These are phyloP conservation scores for Eutolmus rufibarbis DNA, from an alignment of 2,888 invertebrate species.

Conservation along the genomic window DNA sequence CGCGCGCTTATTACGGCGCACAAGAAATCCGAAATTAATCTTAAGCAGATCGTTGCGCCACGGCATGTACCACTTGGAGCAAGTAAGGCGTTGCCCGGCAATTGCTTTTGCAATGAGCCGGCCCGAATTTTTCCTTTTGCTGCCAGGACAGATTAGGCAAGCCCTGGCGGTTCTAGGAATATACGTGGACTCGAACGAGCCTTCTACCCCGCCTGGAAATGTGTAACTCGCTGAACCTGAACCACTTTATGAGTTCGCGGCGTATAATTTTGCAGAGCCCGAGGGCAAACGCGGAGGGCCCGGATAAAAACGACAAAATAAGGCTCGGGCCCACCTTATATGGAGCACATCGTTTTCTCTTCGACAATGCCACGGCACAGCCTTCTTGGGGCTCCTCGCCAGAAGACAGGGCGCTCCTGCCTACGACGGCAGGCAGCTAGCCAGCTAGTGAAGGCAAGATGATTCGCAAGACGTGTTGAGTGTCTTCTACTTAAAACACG, in stretches of 20 bases:
- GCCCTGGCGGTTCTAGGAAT: not conserved
- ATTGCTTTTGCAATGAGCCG: conserved; percentile 13
- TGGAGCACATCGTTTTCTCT: conserved; percentile 23
- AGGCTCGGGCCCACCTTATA: conserved; percentile 13
- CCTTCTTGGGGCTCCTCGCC: not conserved
- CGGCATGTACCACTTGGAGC: not conserved
- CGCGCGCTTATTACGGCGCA: not conserved
- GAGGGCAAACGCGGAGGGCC: conserved; percentile 25
- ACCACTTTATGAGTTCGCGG: conserved; percentile 32
- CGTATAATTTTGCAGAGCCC: not conserved
- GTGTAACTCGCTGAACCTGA: conserved; percentile 38
- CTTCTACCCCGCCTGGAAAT: not conserved
- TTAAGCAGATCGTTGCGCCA: not conserved
- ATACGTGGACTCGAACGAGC: not conserved
- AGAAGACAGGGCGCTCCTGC: not conserved
- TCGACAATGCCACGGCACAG: not conserved
- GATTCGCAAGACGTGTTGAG: conserved; percentile 25
- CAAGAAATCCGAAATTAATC: conserved; percentile 12
- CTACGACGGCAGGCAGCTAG: not conserved
- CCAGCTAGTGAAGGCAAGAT: not conserved
- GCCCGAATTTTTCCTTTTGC: not conserved
- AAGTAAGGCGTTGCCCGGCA: conserved; percentile 3
- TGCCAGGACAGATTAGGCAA: not conserved
- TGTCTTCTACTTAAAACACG: conserved; percentile 28
- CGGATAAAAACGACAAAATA: not conserved